Percentiles rank a stretch among this genome's conserved stretches.
These are phyloP conservation scores for Drosophila histrio DNA, from an alignment of 2,888 invertebrate genomes.

Conservation along the genomic window DNA sequence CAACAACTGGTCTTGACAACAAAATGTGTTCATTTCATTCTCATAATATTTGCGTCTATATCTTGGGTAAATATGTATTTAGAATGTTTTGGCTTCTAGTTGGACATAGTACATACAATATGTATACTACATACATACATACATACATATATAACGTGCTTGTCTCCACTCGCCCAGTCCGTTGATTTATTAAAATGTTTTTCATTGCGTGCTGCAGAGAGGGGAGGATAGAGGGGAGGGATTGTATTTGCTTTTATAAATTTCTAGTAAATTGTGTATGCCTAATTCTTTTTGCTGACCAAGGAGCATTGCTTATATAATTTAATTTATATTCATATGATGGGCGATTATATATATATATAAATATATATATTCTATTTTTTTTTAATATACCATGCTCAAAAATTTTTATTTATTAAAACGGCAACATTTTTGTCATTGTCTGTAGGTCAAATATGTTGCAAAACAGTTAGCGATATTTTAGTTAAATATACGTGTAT, in stretches of 20 bases:
- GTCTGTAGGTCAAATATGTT: slow-evolving; percentile 69
- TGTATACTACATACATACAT: background rate
- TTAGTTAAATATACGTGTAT: background rate
- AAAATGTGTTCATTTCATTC: slow-evolving; percentile 58
- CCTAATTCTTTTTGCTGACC: slow-evolving; percentile 31
- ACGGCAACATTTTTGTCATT: slow-evolving; percentile 67
- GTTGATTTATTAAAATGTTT: slow-evolving; percentile 55
- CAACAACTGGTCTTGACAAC: slow-evolving; percentile 34
- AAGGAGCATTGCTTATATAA: slow-evolving; percentile 60
- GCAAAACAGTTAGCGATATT: slow-evolving; percentile 6
- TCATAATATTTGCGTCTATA: slow-evolving; percentile 61
- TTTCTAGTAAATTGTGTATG: slow-evolving; percentile 33
- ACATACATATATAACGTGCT: slow-evolving; percentile 29
- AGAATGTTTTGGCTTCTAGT: slow-evolving; percentile 25
- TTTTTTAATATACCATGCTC: slow-evolving; percentile 1
- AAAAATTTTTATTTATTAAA: slow-evolving; percentile 22
- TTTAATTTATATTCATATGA: slow-evolving; percentile 66
- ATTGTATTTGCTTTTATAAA: slow-evolving; percentile 25
- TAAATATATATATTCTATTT: slow-evolving; percentile 1
- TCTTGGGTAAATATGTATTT: slow-evolving; percentile 52
- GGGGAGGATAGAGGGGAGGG: background rate
- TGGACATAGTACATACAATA: too few species aligned
- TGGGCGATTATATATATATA: slow-evolving; percentile 7
- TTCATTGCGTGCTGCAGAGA: slow-evolving; percentile 5
- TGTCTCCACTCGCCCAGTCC: slow-evolving; percentile 41